phyloP scores from a whole-genome alignment of 2,888 invertebrate species.

The Ceraclea dissimilis region DNA sequence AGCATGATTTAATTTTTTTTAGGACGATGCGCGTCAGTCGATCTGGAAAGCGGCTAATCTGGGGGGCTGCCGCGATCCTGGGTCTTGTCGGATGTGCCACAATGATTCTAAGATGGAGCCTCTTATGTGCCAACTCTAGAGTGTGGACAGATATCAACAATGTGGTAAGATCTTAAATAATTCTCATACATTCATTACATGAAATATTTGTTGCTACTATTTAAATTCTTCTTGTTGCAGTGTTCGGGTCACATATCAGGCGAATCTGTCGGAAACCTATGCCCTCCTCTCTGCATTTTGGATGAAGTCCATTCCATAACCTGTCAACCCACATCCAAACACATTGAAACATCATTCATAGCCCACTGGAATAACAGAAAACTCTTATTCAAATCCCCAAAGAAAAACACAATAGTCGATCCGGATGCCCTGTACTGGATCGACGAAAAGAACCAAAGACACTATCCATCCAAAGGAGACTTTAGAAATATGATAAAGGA shows the following conservation, averaged over 20 bases:
- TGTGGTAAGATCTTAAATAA: constrained; percentile 42
- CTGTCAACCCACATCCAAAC: constrained; percentile 51
- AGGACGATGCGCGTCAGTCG: constrained; percentile 13
- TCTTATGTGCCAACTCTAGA: constrained; percentile 51
- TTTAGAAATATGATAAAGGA: constrained; percentile 46
- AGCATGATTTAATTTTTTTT: not conserved
- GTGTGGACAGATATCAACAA: constrained; percentile 49
- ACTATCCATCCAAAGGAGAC: constrained; percentile 47
- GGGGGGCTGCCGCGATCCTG: constrained; percentile 29
- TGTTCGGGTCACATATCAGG: constrained; percentile 48
- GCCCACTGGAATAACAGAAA: constrained; percentile 51
- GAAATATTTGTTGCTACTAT: not conserved
- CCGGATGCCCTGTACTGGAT: constrained; percentile 40
- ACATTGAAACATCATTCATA: constrained; percentile 55
- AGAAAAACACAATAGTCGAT: constrained; percentile 33
- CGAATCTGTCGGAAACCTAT: constrained; percentile 54
- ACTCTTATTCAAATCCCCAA: constrained; percentile 52
- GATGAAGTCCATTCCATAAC: constrained; percentile 47
- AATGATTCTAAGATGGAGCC: constrained; percentile 48
- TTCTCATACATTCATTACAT: not conserved
- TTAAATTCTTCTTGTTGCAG: constrained; percentile 37
- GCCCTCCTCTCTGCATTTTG: constrained; percentile 51
- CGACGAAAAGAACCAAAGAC: constrained; percentile 38
- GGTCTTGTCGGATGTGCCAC: constrained; percentile 37
- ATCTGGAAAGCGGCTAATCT: constrained; percentile 18